phyloP scores from a whole-genome alignment of 2,888 invertebrate genomes.

The Zaprionus lineosus region DNA sequence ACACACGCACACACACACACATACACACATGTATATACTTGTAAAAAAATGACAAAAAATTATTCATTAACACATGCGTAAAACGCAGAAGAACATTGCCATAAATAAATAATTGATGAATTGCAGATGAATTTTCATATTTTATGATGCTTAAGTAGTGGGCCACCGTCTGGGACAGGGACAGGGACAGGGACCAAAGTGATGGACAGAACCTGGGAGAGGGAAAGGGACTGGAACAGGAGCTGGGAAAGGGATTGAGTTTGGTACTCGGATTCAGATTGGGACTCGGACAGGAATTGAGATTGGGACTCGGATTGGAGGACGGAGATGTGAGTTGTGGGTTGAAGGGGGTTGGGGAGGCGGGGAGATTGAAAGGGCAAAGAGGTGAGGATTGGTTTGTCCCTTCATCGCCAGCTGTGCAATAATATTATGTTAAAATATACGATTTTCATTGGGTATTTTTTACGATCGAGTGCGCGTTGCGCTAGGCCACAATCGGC shows the following conservation, averaged over 20 bases:
- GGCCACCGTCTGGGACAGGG: conserved; percentile 6
- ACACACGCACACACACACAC: conserved; percentile 3
- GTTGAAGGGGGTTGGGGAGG: background rate
- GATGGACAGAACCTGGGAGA: no score
- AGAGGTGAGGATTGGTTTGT: background rate
- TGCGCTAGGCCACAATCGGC: conserved; percentile 44
- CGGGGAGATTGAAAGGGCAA: no score
- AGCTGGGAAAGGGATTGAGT: no score
- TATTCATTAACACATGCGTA: conserved; percentile 77
- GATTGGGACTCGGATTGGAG: no score
- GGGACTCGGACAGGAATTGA: no score
- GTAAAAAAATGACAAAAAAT: conserved; percentile 67
- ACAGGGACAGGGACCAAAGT: no score
- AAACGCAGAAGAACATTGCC: conserved; percentile 72
- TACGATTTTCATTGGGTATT: conserved; percentile 66
- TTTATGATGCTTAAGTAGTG: conserved; percentile 77
- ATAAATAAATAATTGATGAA: conserved; percentile 82
- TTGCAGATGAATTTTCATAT: conserved; percentile 82
- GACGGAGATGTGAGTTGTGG: background rate
- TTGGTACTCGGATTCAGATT: no score
- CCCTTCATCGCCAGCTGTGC: conserved; percentile 47
- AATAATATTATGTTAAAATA: conserved; percentile 77
- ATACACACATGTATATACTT: conserved; percentile 22
- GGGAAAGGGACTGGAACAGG: no score
- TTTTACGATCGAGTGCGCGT: conserved; percentile 57